Evolutionary conservation across 2,888 invertebrate species (phyloP).

Genomic region (Harpalus rubripes): DNA sequence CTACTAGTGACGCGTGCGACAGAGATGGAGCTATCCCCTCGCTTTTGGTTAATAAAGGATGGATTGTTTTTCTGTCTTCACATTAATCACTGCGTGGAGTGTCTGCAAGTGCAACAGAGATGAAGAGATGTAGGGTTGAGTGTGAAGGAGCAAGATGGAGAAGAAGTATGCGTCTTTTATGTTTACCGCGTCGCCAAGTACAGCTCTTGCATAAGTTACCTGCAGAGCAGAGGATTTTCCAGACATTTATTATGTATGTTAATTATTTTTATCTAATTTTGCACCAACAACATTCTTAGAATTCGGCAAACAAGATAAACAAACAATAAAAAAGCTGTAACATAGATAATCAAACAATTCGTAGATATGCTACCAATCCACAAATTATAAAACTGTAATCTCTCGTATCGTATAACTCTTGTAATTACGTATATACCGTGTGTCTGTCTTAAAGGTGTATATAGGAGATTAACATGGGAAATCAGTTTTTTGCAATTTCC

Average conservation of each 20-base stretch:
- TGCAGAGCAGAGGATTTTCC: conserved; percentile 45
- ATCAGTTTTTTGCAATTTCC: too few species aligned
- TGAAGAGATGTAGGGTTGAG: not conserved
- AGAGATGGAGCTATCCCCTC: conserved; percentile 6
- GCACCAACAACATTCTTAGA: conserved; percentile 2
- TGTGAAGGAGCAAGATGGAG: conserved; percentile 62
- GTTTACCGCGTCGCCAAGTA: conserved; percentile 65
- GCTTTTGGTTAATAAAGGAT: conserved; percentile 48
- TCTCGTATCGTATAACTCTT: too few species aligned
- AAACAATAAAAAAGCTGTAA: too few species aligned
- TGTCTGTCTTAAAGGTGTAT: too few species aligned
- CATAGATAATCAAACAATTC: too few species aligned
- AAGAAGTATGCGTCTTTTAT: conserved; percentile 69
- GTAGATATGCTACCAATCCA: too few species aligned
- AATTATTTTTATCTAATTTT: conserved; percentile 56
- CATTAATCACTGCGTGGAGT: conserved; percentile 64
- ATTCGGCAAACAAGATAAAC: conserved; percentile 4
- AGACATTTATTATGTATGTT: conserved; percentile 49
- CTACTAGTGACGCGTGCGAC: conserved; percentile 20
- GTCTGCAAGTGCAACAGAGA: conserved; percentile 61
- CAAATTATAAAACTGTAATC: too few species aligned
- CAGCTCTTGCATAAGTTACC: conserved; percentile 66
- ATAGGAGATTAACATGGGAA: too few species aligned
- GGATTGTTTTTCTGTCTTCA: conserved; percentile 59
- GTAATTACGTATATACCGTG: too few species aligned